Percentiles rank a stretch among this genome's conserved stretches.
These are phyloP conservation scores for Dioctria rufipes DNA, from an alignment of 2,888 invertebrate species.

Conservation along the genomic window DNA sequence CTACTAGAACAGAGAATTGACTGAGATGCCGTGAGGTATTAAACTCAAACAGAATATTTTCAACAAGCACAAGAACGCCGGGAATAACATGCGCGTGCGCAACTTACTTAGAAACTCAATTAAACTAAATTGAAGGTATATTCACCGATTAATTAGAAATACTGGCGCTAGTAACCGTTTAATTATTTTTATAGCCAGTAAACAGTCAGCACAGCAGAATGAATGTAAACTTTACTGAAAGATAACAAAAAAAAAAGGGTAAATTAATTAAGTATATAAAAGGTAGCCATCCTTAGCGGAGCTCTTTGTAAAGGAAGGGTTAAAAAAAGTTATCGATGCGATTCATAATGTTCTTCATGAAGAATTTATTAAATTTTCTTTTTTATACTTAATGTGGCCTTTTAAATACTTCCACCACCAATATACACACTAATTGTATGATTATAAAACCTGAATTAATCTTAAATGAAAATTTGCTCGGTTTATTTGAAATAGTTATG, in stretches of 20 bases:
- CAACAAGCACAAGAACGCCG: too few species aligned
- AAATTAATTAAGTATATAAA: slow-evolving; percentile 13
- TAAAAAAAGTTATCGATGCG: too few species aligned
- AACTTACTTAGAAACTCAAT: slow-evolving; percentile 38
- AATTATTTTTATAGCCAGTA: slow-evolving; percentile 48
- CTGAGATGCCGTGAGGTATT: slow-evolving; percentile 1
- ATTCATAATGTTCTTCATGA: too few species aligned
- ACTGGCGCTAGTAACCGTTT: slow-evolving; percentile 43
- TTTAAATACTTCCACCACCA: too few species aligned
- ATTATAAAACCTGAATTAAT: too few species aligned
- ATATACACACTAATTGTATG: too few species aligned
- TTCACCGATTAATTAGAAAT: slow-evolving; percentile 33
- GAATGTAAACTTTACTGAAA: slow-evolving; percentile 25
- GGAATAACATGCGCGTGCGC: slow-evolving; percentile 20
- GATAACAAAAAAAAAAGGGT: slow-evolving; percentile 21
- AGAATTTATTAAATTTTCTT: too few species aligned
- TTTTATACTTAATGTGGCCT: too few species aligned
- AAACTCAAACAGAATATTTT: not conserved
- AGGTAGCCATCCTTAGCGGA: slow-evolving; percentile 42
- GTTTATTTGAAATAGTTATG: too few species aligned
- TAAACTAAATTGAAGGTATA: slow-evolving; percentile 36
- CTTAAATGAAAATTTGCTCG: too few species aligned
- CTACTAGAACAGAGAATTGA: not conserved
- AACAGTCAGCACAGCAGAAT: slow-evolving; percentile 19
- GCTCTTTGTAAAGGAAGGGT: not conserved